Evolutionary conservation across 2,888 invertebrate species (phyloP), one percentile per base, ranked within the genome.

Genomic region (Drosophila glabriapex): DNA sequence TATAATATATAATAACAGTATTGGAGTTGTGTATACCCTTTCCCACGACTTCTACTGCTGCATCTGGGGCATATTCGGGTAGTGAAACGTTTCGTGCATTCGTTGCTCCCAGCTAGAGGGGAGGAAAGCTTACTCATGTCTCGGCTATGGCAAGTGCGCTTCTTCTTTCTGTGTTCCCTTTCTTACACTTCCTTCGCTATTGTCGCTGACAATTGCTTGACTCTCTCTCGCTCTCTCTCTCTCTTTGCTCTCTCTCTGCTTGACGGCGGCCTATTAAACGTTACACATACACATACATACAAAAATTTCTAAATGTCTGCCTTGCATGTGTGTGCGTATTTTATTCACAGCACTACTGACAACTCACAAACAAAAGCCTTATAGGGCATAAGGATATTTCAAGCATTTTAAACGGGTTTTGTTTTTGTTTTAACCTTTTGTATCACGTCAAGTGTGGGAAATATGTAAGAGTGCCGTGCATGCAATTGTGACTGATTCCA

Each of bases 331-430:
- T 65, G 62, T 67, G 31, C 66, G 68, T 73, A 66, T 62, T 65
- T 59, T 80, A 78, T 85, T 78, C 76, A 73, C 75, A 83, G 73
- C 73, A 80, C 60, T 72, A 83, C 39, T 73, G 68, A 65, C 68
- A 64, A 63, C 43, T 4, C 22, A 64, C 41, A 49, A 59, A 12
- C 37, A 37, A 46, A 46, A 46, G 46, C 22, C 10, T 16, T 25
- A 14, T 16, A 22, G 33, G 37, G 28, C 22, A 77, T 56, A 64
- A 68, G 64, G 61, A 73, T 76, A 62, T 72, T 61, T 55, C 61
- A 58, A 60, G 78, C 78, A 78, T 68, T 83, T 82, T 67, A 67
- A 68, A 56, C 46, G 46, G 28, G 66, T 77, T 74, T 63, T 53
- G 19, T 19, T 49, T 50, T 50, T 46, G 6, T 46, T 28, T 28